A percentile compares a stretch with the other conserved stretches of the same genome.
These are phyloP conservation scores for Wiebesia pumilae DNA, from an alignment of 1,140 invertebrate genomes.

Conservation along the genomic window DNA sequence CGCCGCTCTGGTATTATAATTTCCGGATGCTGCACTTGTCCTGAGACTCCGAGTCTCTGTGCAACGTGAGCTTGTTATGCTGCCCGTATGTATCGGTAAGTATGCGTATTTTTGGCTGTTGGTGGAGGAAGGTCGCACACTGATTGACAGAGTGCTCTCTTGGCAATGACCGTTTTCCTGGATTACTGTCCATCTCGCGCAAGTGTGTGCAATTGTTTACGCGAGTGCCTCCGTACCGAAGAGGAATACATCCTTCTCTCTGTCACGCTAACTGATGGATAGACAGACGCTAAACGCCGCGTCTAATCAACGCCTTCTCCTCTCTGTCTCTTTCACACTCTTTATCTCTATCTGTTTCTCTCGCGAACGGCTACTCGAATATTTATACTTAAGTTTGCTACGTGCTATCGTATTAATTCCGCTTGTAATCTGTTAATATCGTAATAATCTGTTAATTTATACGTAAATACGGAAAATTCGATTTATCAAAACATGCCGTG, in stretches of 20 bases:
- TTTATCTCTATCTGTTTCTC: neutral
- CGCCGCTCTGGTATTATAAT: constrained; percentile 54
- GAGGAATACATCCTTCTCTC: constrained; percentile 12
- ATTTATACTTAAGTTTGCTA: no score
- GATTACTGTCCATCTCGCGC: neutral
- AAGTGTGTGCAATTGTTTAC: neutral
- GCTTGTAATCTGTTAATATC: no score
- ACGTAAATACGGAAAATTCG: neutral
- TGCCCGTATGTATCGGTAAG: no score
- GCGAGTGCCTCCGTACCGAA: neutral
- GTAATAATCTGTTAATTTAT: no score
- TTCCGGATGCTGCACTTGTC: constrained; percentile 34
- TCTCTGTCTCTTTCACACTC: neutral
- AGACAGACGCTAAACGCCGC: constrained; percentile 37
- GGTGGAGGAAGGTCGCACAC: constrained; percentile 13
- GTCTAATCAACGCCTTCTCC: constrained; percentile 29
- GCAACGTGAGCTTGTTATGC: no score
- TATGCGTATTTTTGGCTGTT: neutral
- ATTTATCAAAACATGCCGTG: neutral
- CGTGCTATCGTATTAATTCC: no score
- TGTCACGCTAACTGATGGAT: constrained; percentile 6
- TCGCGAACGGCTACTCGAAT: no score
- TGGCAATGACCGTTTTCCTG: constrained; percentile 41
- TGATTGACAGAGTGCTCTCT: constrained; percentile 63
- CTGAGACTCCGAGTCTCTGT: neutral